Evolutionary conservation across 1,140 invertebrate species (phyloP).

Genomic region (Lepidurus packardi): DNA sequence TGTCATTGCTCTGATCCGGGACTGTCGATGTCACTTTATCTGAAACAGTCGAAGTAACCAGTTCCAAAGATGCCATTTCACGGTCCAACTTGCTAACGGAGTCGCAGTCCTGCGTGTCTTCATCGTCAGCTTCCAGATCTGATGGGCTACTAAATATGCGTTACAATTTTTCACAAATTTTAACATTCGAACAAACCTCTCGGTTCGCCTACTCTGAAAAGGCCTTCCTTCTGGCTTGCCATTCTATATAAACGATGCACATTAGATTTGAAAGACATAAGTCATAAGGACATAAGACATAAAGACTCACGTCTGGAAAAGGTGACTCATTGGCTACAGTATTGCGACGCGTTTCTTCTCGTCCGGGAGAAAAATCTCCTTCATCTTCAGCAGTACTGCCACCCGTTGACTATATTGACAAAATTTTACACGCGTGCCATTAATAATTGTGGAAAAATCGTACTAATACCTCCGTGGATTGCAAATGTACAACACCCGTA

Average conservation of each 20-base stretch:
- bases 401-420: slow-evolving; percentile 53
- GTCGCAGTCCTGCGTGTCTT: slow-evolving; percentile 35
- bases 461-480: slow-evolving; percentile 55
- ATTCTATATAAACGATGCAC: background rate
- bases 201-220: background rate
- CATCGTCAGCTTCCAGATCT: slow-evolving; percentile 35
- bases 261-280: background rate
- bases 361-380: slow-evolving; percentile 44
- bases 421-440: slow-evolving; percentile 26
- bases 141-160: slow-evolving; percentile 29
- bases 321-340: slow-evolving; percentile 40
- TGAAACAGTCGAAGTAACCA: background rate
- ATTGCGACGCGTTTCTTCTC: slow-evolving; percentile 48
- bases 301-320: slow-evolving; percentile 26
- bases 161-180: slow-evolving; percentile 15
- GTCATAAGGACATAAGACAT: background rate
- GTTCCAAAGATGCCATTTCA: slow-evolving; percentile 26
- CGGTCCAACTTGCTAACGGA: slow-evolving; percentile 31
- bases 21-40: slow-evolving; percentile 28
- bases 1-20: background rate
- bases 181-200: background rate
- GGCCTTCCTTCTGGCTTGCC: background rate
- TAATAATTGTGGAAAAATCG: background rate
- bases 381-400: slow-evolving; percentile 59
- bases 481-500: slow-evolving; percentile 58